Percentiles rank a stretch among this genome's conserved stretches.
Conservation (phyloP, 2,888 invertebrate genomes). For the Andrena camellia region DNA sequence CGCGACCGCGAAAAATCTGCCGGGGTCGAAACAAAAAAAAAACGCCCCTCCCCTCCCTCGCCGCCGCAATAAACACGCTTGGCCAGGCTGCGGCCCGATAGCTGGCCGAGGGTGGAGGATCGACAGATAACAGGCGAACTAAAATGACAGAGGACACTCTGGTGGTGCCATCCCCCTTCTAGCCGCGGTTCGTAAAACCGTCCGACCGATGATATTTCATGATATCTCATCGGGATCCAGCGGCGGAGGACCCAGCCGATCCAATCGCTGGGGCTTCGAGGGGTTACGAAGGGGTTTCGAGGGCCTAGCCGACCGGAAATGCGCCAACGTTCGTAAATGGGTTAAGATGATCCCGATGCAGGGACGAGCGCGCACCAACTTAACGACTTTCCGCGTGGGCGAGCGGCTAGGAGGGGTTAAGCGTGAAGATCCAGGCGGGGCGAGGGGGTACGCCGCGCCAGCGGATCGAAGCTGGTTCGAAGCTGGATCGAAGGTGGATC, state of each 20-base stretch:
- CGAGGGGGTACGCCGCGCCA: constrained; percentile 20
- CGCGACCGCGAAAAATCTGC: constrained; percentile 54
- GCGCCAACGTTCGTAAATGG: constrained; percentile 45
- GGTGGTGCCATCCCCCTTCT: constrained; percentile 58
- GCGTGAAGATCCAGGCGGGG: constrained; percentile 38
- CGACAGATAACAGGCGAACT: constrained; percentile 62
- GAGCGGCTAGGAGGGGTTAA: constrained; percentile 16
- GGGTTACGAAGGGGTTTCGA: not conserved
- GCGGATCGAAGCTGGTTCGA: constrained; percentile 10
- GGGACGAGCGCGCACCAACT: constrained; percentile 32
- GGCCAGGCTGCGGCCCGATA: constrained; percentile 37
- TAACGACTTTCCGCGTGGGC: constrained; percentile 47
- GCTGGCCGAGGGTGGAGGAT: constrained; percentile 38
- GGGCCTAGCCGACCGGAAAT: constrained; percentile 36
- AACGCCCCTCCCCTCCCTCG: not conserved
- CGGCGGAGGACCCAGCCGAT: not conserved
- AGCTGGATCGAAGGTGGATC: constrained; percentile 57
- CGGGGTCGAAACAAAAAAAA: constrained; percentile 2
- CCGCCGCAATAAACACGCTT: constrained; percentile 51
- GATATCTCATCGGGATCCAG: constrained; percentile 8
- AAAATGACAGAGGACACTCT: constrained; percentile 60
- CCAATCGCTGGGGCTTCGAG: not conserved
- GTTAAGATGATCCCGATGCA: constrained; percentile 46
- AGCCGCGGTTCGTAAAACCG: constrained; percentile 59
- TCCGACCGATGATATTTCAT: constrained; percentile 63